Evolutionary conservation across 2,888 invertebrate species (phyloP).

Genomic region (Bruchidius siliquastri): DNA sequence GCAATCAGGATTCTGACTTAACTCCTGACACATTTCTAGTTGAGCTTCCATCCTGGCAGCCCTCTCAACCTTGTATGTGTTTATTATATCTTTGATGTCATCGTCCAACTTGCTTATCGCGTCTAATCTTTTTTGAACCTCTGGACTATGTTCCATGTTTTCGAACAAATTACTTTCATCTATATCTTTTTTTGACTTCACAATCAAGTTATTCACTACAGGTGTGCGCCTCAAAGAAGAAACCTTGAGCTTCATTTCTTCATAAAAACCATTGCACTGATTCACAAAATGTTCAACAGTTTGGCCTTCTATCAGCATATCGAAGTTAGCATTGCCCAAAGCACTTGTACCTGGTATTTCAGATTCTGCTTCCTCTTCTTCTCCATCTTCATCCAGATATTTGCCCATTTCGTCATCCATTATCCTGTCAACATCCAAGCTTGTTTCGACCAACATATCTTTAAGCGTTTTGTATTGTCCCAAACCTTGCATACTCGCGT

Average conservation of each 20-base stretch:
- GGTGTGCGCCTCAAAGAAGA: background rate
- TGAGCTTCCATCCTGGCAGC: conserved; percentile 22
- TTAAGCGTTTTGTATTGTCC: background rate
- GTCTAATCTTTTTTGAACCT: conserved; percentile 22
- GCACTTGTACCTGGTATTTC: background rate
- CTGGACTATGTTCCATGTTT: conserved; percentile 23
- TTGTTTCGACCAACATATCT: background rate
- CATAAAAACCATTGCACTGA: background rate
- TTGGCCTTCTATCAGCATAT: background rate
- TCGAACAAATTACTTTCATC: conserved; percentile 20
- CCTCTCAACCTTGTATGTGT: conserved; percentile 22
- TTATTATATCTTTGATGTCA: conserved; percentile 23
- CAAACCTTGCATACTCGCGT: background rate
- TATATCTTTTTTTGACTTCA: conserved; percentile 1
- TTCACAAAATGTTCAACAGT: background rate
- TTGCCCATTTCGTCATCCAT: background rate
- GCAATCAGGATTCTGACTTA: conserved; percentile 10
- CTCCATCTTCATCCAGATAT: background rate
- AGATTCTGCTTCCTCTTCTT: background rate
- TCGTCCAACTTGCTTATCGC: conserved; percentile 22
- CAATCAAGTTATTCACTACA: background rate
- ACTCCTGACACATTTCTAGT: conserved; percentile 23
- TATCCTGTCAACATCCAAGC: background rate
- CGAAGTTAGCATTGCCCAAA: too few relatives aligned
- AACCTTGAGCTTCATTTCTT: background rate